phyloP scores from a whole-genome alignment of 2,797 vertebrate genomes.

The Urosaurus nigricauda region DNA sequence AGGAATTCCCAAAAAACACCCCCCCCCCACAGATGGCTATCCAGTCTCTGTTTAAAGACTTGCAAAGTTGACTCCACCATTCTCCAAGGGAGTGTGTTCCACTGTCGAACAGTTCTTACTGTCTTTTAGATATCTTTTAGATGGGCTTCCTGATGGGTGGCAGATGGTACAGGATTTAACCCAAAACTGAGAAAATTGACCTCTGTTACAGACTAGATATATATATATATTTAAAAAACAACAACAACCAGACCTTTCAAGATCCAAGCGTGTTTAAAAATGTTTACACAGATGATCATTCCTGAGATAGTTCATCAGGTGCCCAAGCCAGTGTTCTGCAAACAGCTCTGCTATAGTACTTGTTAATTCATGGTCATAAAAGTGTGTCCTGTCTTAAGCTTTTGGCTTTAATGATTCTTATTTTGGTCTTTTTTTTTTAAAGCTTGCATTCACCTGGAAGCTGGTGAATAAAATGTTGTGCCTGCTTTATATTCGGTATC shows the following conservation, averaged over 20 bases:
- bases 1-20: no score
- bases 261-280: neutral
- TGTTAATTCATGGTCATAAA: neutral
- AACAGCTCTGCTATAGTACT: neutral
- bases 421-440: no score
- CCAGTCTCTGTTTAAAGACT: no score
- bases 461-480: no score
- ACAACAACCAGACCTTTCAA: neutral
- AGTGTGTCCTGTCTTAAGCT: neutral
- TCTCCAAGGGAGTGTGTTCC: no score
- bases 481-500: neutral
- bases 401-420: neutral
- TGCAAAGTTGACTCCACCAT: no score
- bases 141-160: slow-evolving; percentile 6
- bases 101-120: no score
- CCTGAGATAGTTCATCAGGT: slow-evolving; percentile 19
- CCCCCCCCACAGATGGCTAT: no score
- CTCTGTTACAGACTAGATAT: neutral
- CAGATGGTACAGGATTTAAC: neutral
- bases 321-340: slow-evolving; percentile 1
- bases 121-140: neutral
- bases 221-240: no score
- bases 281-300: slow-evolving; percentile 20
- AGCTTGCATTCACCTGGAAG: neutral
- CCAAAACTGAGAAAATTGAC: slow-evolving; percentile 15